Conservation (phyloP, 2,888 invertebrate genomes). For the Polietes domitor region DNA sequence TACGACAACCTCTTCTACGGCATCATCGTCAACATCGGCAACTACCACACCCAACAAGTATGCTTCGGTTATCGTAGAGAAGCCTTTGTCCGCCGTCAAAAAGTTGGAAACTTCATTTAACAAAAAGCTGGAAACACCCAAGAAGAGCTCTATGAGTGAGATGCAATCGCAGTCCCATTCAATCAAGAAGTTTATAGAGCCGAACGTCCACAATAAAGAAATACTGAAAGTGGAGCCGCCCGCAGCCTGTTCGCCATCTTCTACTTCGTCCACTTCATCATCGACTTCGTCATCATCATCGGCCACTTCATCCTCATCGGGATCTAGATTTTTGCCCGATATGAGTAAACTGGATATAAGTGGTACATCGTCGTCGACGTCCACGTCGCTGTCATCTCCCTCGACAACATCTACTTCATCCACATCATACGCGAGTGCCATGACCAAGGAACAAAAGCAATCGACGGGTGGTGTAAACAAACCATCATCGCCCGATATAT, state of each 20-base stretch:
- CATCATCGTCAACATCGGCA: constrained; percentile 21
- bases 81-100: constrained; percentile 68
- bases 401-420: constrained; percentile 58
- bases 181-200: constrained; percentile 72
- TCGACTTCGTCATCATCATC: constrained; percentile 73
- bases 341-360: constrained; percentile 78
- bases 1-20: constrained; percentile 37
- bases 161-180: constrained; percentile 35
- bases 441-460: constrained; percentile 49
- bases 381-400: constrained; percentile 59
- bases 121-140: constrained; percentile 65
- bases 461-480: constrained; percentile 54
- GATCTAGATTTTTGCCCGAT: constrained; percentile 73
- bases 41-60: constrained; percentile 68
- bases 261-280: constrained; percentile 75
- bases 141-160: constrained; percentile 59
- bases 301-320: constrained; percentile 68
- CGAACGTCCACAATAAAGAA: constrained; percentile 71
- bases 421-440: constrained; percentile 53
- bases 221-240: constrained; percentile 74
- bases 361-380: constrained; percentile 68
- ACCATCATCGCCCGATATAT: constrained; percentile 84
- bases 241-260: constrained; percentile 72
- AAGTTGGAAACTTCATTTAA: constrained; percentile 60
- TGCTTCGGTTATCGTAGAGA: constrained; percentile 76